Conservation (phyloP, 2,113 vertebrate genomes). For the Pseudorectes ferrugineus region DNA sequence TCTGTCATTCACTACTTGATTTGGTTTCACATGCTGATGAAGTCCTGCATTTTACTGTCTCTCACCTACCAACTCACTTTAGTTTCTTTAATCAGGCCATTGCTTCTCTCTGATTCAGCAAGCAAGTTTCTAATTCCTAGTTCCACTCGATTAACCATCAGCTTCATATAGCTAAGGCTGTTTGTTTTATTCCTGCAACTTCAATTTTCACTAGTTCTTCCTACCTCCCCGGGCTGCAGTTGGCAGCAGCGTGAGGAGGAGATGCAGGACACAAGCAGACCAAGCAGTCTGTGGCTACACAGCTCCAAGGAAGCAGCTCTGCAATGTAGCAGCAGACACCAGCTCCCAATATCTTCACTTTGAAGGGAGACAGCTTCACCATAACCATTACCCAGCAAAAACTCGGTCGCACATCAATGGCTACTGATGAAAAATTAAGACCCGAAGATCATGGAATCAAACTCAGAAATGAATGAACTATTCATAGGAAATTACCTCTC, state of each 20-base stretch:
- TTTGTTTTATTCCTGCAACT: neutral
- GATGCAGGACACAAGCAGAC: neutral
- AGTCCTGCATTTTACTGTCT: neutral
- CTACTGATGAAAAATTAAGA: neutral
- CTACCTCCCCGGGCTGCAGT: accelerated
- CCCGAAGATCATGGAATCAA: neutral
- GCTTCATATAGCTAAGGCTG: neutral
- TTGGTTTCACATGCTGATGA: neutral
- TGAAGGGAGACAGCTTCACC: neutral
- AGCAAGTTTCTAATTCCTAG: neutral
- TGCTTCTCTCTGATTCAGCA: neutral
- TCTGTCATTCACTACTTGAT: accelerated
- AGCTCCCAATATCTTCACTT: neutral
- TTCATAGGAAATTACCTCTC: neutral
- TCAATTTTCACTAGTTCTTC: neutral
- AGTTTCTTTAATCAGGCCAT: neutral
- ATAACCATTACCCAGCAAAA: neutral
- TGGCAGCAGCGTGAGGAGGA: neutral
- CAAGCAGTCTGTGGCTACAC: accelerated
- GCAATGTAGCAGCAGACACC: neutral
- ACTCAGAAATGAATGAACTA: neutral
- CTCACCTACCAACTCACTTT: neutral
- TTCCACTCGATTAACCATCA: neutral
- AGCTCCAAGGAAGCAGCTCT: neutral
- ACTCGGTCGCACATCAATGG: accelerated